phyloP scores from a whole-genome alignment of 2,888 invertebrate genomes.

The Mythimna albipuncta region DNA sequence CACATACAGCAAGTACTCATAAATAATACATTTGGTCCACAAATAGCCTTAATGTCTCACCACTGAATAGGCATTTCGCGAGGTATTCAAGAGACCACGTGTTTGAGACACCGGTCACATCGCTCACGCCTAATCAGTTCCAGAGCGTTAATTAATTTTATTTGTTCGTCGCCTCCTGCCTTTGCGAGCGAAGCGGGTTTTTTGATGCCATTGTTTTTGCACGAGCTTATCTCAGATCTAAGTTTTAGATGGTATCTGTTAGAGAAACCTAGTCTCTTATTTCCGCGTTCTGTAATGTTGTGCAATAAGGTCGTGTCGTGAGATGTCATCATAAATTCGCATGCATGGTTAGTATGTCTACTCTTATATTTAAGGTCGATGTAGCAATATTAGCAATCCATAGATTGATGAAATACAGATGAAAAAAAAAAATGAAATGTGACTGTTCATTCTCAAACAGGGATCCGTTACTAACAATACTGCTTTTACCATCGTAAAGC shows the following conservation, averaged over 20 bases:
- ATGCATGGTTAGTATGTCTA: background rate
- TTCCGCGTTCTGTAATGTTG: slow-evolving; percentile 34
- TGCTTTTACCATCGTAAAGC: background rate
- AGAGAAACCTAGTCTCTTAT: slow-evolving; percentile 18
- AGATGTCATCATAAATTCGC: slow-evolving; percentile 6
- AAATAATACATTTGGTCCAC: slow-evolving; percentile 27
- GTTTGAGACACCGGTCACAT: slow-evolving; percentile 48
- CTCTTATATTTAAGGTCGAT: background rate
- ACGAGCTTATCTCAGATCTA: slow-evolving; percentile 51
- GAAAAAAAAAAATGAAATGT: background rate
- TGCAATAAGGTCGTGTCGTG: slow-evolving; percentile 22
- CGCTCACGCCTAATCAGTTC: slow-evolving; percentile 49
- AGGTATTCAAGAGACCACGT: slow-evolving; percentile 31
- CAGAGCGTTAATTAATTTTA: slow-evolving; percentile 49
- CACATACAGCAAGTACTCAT: slow-evolving; percentile 14
- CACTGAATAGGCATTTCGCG: slow-evolving; percentile 23
- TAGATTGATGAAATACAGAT: background rate
- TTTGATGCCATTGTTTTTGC: slow-evolving; percentile 42
- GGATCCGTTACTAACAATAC: slow-evolving; percentile 3
- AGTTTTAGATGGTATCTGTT: slow-evolving; percentile 39
- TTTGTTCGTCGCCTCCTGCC: slow-evolving; percentile 44
- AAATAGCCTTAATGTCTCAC: slow-evolving; percentile 30
- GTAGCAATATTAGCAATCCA: background rate
- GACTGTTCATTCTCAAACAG: background rate
- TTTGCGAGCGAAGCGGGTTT: slow-evolving; percentile 32